Percentiles rank a stretch among this genome's conserved stretches.
Conservation (phyloP, 2,888 invertebrate species). For the Odontocerum albicorne region DNA sequence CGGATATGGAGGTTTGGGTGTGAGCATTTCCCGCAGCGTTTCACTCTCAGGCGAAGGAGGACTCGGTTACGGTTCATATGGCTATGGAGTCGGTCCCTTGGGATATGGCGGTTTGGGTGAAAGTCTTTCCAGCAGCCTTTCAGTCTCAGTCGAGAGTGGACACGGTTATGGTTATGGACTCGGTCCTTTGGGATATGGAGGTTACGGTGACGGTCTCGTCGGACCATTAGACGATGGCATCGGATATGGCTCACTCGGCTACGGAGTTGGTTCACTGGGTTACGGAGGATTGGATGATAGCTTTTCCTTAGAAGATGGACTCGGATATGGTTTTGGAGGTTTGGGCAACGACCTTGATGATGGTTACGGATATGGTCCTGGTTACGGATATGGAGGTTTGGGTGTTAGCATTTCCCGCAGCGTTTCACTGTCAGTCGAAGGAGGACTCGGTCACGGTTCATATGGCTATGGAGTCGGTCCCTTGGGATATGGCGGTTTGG, state of each 20-base stretch:
- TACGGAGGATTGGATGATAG: no score
- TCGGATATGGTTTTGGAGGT: no score
- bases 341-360: no score
- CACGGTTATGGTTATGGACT: background rate
- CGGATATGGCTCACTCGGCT: no score
- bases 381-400: background rate
- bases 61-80: background rate
- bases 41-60: background rate
- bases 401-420: background rate
- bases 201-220: no score
- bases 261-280: no score
- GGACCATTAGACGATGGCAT: background rate
- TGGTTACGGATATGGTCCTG: background rate
- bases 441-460: background rate
- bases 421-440: conserved; percentile 7
- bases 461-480: conserved; percentile 3
- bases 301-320: background rate
- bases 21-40: background rate
- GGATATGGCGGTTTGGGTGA: background rate
- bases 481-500: background rate
- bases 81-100: background rate
- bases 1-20: background rate
- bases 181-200: background rate
- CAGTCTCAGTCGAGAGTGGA: background rate
- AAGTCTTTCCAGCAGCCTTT: background rate